Evolutionary conservation across 2,888 invertebrate species (phyloP), one percentile per base, ranked within the genome.

Genomic region (Caenorhabditis sp.): DNA sequence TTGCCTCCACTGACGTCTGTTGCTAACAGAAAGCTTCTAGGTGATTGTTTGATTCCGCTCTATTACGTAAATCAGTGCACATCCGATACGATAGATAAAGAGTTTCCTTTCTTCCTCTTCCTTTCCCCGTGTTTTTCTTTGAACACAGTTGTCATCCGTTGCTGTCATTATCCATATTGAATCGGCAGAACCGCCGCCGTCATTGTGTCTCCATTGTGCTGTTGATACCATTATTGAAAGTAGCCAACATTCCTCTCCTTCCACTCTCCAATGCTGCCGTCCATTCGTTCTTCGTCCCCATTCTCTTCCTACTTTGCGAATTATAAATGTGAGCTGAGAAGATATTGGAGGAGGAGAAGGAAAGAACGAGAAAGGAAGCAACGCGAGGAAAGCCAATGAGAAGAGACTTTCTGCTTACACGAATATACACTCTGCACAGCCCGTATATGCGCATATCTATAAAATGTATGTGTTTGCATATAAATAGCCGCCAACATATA

Each of bases 381-480:
- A n/a, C n/a, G n/a, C n/a, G n/a, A n/a, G n/a, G 61, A 44, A 8
- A 20, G 20, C n/a, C 13, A 26, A 26, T 32, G 24, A 13, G 15
- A 40, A 40, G 37, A 44, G 56, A 15, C 35, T 56, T 56, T 28
- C 6, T 26, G 32, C 24, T 22, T 26, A 37, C 58, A 58, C 37
- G 58, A 37, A 37, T 20, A 37, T 61, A 20, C 28, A 2, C 40
- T 40, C 60, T 47, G 15, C 40, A 40, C 40, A 40, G 32, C 32
- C 47, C 47, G 20, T 47, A 11, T 47, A 47, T 47, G 47, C 18
- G 24, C 40, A 62, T 70, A 37, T 64, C 64, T 58, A 50, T 67
- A 47, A 55, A 65, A 74, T 76, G 55, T 76, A 61, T 60, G 67
- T 65, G 76, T 61, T 60, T 67, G 67, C 60, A 67, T 76, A 76